phyloP scores from a whole-genome alignment of 2,113 vertebrate genomes.

The Festucalex cinctus region DNA sequence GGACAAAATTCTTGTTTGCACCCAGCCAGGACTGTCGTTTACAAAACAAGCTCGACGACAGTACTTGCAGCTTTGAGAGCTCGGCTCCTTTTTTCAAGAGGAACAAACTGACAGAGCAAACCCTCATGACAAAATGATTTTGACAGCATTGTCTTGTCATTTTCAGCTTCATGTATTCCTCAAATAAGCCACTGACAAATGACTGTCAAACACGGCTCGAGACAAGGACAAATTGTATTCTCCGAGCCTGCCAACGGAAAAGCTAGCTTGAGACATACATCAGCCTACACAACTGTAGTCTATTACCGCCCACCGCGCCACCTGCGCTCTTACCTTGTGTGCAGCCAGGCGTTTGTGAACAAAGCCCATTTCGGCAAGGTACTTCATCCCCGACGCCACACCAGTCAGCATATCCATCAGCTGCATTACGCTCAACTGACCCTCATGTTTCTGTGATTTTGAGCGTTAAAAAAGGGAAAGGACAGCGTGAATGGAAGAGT shows the following conservation, averaged over 20 bases:
- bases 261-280: slow-evolving; percentile 13
- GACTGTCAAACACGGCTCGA: slow-evolving; percentile 17
- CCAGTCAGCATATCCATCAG: slow-evolving; percentile 85
- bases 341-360: slow-evolving; percentile 89
- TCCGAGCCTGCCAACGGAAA: not conserved
- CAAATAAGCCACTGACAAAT: slow-evolving; percentile 21
- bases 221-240: slow-evolving; percentile 30
- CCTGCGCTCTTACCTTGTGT: slow-evolving; percentile 72
- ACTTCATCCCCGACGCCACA: slow-evolving; percentile 93
- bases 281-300: slow-evolving; percentile 3
- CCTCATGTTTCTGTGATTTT: slow-evolving; percentile 81
- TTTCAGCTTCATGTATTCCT: slow-evolving; percentile 22
- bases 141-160: slow-evolving; percentile 12
- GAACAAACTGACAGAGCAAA: slow-evolving; percentile 8
- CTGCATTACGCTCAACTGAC: slow-evolving; percentile 82
- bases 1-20: slow-evolving; percentile 17
- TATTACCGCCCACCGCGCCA: slow-evolving; percentile 21
- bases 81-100: not conserved
- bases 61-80: slow-evolving; percentile 17
- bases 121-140: slow-evolving; percentile 15
- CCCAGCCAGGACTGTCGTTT: slow-evolving; percentile 22
- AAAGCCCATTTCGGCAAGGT: slow-evolving; percentile 95
- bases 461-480: not conserved
- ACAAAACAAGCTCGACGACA: slow-evolving; percentile 17
- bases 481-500: not conserved